Percentiles rank a stretch among this genome's conserved stretches.
These are phyloP conservation scores for Corythoichthys haematopterus DNA, from an alignment of 2,113 vertebrate genomes.

Conservation along the genomic window DNA sequence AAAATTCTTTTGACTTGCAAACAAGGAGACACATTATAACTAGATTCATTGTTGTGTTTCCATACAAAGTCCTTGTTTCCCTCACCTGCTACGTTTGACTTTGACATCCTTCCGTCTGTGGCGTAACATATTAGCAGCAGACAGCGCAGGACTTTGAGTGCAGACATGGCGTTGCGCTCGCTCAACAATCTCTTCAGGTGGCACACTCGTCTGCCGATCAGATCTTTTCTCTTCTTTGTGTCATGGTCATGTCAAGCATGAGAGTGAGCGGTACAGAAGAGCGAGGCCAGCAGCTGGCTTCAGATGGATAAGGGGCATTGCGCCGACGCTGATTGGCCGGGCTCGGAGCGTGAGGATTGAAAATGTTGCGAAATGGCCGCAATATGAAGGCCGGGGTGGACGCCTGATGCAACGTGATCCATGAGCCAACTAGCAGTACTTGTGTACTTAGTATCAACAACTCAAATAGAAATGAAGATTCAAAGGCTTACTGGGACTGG, in stretches of 20 bases:
- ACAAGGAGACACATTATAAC: too few relatives aligned
- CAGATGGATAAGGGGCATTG: constrained; percentile 34
- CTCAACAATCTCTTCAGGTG: background rate
- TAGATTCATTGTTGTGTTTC: too few relatives aligned
- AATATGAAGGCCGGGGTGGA: constrained; percentile 8
- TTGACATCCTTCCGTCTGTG: constrained; percentile 52
- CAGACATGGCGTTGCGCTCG: constrained; percentile 39
- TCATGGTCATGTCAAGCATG: constrained; percentile 17
- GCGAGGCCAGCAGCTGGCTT: constrained; percentile 5
- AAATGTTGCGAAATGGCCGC: constrained; percentile 51
- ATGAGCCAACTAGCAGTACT: background rate
- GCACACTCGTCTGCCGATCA: constrained; percentile 4
- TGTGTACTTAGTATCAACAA: background rate
- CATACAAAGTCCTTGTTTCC: background rate
- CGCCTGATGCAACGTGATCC: background rate
- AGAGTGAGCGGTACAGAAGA: background rate
- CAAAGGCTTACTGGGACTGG: background rate
- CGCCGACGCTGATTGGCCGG: constrained; percentile 58
- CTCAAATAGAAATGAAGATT: background rate
- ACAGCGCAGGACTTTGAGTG: constrained; percentile 51
- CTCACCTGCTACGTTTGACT: constrained; percentile 59
- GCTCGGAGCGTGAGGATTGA: constrained; percentile 13
- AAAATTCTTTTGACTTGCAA: too few relatives aligned
- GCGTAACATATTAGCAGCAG: constrained; percentile 54
- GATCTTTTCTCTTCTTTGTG: constrained; percentile 15